phyloP scores from a whole-genome alignment of 1,140 invertebrate genomes.

The Gryllus bimaculatus region DNA sequence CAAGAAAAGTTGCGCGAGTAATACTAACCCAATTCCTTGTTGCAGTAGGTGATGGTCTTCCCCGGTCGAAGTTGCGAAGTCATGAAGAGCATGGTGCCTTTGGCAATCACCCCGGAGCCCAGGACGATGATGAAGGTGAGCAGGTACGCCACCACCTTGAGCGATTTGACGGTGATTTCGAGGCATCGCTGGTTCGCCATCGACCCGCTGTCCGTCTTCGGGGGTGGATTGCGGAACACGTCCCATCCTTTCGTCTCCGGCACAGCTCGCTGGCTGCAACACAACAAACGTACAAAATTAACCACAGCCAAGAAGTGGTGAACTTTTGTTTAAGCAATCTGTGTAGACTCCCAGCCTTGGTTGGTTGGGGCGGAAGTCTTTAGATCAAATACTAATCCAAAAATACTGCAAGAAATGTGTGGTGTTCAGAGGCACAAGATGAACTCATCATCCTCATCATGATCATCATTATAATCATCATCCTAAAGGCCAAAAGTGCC shows the following conservation, averaged over 20 bases:
- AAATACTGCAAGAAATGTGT: too few relatives aligned
- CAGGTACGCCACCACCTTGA: slow-evolving; percentile 77
- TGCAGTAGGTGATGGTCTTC: slow-evolving; percentile 67
- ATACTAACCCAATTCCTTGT: slow-evolving; percentile 70
- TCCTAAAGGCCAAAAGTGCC: too few relatives aligned
- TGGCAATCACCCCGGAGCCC: slow-evolving; percentile 69
- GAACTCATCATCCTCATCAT: too few relatives aligned
- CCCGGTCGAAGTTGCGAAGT: slow-evolving; percentile 74
- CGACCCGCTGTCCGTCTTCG: slow-evolving; percentile 76
- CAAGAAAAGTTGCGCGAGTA: too few relatives aligned
- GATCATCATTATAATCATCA: too few relatives aligned
- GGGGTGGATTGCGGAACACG: slow-evolving; percentile 82
- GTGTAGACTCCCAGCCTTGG: too few relatives aligned
- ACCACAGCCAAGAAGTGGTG: too few relatives aligned
- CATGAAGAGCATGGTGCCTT: slow-evolving; percentile 82
- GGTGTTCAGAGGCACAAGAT: too few relatives aligned
- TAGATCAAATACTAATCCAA: too few relatives aligned
- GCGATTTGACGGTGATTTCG: slow-evolving; percentile 72
- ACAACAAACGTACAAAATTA: not conserved
- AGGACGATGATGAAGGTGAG: slow-evolving; percentile 78
- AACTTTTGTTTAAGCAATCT: too few relatives aligned
- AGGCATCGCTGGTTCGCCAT: slow-evolving; percentile 79
- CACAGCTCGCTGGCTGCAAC: slow-evolving; percentile 67
- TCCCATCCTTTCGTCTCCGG: slow-evolving; percentile 92
- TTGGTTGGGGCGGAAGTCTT: too few relatives aligned